Conservation (phyloP, 2,888 invertebrate species). For the Drosophila anomalata region DNA sequence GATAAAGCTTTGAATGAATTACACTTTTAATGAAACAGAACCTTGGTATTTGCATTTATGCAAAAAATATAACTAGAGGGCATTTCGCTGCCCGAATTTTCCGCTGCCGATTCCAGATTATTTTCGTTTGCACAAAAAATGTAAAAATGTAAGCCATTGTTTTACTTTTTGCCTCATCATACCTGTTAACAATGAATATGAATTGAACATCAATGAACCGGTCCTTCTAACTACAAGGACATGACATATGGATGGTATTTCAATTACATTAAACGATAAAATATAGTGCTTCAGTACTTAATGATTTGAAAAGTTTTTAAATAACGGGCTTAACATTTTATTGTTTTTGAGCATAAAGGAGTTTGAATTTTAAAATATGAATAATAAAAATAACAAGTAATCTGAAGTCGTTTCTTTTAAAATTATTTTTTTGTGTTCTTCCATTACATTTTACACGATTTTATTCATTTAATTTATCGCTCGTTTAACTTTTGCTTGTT, state of each 20-base stretch:
- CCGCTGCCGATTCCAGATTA: neutral
- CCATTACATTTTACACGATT: conserved; percentile 33
- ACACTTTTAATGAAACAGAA: neutral
- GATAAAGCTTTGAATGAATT: no score
- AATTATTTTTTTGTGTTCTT: conserved; percentile 21
- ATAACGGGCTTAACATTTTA: neutral
- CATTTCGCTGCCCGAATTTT: neutral
- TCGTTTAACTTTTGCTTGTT: conserved; percentile 36
- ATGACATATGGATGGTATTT: conserved; percentile 36
- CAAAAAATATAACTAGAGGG: neutral
- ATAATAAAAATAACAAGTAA: conserved; percentile 1
- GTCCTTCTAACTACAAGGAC: conserved; percentile 44
- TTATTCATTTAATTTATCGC: conserved; percentile 38
- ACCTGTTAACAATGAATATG: conserved; percentile 64
- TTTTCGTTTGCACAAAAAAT: conserved; percentile 1
- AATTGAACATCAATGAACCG: conserved; percentile 42
- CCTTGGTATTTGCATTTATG: neutral
- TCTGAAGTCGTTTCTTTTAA: conserved; percentile 1
- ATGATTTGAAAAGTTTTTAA: neutral
- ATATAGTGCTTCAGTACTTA: neutral
- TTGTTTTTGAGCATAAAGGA: no score
- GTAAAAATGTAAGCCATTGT: conserved; percentile 20
- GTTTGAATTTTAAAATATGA: neutral
- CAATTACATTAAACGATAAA: conserved; percentile 21
- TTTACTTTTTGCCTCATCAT: conserved; percentile 38